These are phyloP conservation scores for Thymelicus lineola DNA, from an alignment of 2,888 invertebrate genomes.

Conservation along the genomic window DNA sequence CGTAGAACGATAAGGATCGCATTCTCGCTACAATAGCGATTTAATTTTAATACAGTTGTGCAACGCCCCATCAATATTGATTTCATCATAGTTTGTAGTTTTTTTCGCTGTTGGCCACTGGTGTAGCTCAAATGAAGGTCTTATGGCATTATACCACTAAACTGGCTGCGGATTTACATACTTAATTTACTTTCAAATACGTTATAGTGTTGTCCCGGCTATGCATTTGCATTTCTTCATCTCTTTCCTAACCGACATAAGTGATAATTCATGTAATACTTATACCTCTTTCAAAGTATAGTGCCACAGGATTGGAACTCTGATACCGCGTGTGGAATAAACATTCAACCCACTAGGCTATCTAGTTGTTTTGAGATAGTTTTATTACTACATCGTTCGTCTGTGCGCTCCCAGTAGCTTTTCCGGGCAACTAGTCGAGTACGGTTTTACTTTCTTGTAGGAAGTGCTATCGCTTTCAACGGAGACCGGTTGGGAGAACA, in stretches of 20 bases:
- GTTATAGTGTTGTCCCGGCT: no score
- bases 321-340: no score
- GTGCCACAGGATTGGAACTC: no score
- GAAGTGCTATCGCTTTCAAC: conserved; percentile 83
- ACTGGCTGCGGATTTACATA: no score
- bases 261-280: no score
- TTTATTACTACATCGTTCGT: conserved; percentile 19
- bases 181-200: no score
- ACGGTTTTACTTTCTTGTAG: conserved; percentile 83
- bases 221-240: no score
- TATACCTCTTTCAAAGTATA: no score
- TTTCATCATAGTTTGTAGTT: background rate
- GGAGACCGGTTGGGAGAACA: conserved; percentile 74
- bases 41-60: conserved; percentile 36
- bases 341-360: no score
- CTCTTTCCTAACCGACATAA: background rate
- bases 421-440: conserved; percentile 64
- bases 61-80: conserved; percentile 8
- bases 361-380: background rate
- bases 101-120: background rate
- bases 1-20: conserved; percentile 47
- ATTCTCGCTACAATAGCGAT: conserved; percentile 50
- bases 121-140: background rate
- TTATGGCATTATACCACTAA: no score
- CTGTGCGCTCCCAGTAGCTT: conserved; percentile 52